Percentiles rank a stretch among this genome's conserved stretches.
These are phyloP conservation scores for Nyctibius bracteatus DNA, from an alignment of 2,113 vertebrate genomes.

Conservation along the genomic window DNA sequence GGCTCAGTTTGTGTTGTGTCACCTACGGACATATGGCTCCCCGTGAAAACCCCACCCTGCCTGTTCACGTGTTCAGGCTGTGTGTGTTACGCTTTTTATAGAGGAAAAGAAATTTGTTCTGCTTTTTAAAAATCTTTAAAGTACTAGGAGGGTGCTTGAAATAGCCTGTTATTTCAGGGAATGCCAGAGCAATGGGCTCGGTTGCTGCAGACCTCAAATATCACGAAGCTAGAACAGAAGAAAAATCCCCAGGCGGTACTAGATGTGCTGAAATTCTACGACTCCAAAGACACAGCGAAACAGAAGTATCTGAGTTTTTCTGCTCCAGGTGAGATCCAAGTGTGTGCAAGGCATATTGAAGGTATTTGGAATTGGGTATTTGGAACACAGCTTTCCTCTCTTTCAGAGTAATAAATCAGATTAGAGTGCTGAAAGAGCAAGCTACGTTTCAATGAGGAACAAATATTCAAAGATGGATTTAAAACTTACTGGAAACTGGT, in stretches of 20 bases:
- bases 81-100: neutral
- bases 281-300: constrained; percentile 92
- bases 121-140: neutral
- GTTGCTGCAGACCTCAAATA: constrained; percentile 95
- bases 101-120: neutral
- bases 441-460: neutral
- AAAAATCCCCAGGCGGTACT: constrained; percentile 98
- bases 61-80: neutral
- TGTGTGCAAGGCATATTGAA: neutral
- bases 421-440: neutral
- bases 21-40: neutral
- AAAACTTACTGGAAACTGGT: neutral
- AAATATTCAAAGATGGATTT: neutral
- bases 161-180: constrained; percentile 72
- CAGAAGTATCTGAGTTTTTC: constrained; percentile 99
- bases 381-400: neutral
- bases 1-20: neutral
- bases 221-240: constrained; percentile 98
- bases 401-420: neutral
- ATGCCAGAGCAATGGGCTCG: constrained; percentile 99
- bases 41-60: neutral
- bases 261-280: constrained; percentile 95
- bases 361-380: neutral
- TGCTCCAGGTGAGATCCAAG: constrained; percentile 79
- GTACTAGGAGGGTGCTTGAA: neutral